Conservation (phyloP, 92 coral and sea anemone genomes). For the Zoanthus gigantus region DNA sequence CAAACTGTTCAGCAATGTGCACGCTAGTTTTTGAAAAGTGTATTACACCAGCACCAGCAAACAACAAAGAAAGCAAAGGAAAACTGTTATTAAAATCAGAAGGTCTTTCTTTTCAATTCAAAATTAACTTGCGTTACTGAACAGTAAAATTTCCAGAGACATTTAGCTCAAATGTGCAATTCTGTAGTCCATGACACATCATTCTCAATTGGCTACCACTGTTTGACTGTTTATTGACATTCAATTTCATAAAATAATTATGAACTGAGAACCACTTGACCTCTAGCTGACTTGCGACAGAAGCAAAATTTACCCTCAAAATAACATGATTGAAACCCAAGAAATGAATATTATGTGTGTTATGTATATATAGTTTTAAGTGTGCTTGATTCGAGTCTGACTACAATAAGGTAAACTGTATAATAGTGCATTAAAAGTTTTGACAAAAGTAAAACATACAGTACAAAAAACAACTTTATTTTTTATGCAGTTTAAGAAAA, state of each 20-base stretch:
- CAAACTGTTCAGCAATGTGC: not conserved
- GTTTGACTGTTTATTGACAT: not conserved
- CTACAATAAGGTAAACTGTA: not conserved
- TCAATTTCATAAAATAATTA: no score
- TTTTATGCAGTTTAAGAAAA: conserved; percentile 16
- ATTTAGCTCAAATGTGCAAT: conserved; percentile 15
- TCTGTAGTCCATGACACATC: conserved; percentile 18
- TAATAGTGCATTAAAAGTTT: conserved; percentile 9
- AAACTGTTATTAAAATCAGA: conserved; percentile 9
- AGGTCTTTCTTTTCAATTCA: conserved; percentile 14
- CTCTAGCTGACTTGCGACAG: not conserved
- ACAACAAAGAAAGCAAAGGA: conserved; percentile 9
- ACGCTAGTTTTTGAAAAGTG: not conserved
- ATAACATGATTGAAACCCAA: no score
- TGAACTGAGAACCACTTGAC: not conserved
- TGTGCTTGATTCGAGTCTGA: no score
- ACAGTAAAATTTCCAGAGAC: conserved; percentile 7
- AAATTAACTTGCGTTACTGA: not conserved
- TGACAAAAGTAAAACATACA: not conserved
- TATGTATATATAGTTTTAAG: no score
- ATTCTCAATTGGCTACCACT: not conserved
- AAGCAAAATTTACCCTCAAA: no score
- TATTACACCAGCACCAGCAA: not conserved
- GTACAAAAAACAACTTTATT: conserved; percentile 12
- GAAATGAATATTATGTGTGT: no score